A percentile compares a stretch with the other conserved stretches of the same genome.
phyloP scores from a whole-genome alignment of 2,113 vertebrate species.

The Lipophrys pholis region DNA sequence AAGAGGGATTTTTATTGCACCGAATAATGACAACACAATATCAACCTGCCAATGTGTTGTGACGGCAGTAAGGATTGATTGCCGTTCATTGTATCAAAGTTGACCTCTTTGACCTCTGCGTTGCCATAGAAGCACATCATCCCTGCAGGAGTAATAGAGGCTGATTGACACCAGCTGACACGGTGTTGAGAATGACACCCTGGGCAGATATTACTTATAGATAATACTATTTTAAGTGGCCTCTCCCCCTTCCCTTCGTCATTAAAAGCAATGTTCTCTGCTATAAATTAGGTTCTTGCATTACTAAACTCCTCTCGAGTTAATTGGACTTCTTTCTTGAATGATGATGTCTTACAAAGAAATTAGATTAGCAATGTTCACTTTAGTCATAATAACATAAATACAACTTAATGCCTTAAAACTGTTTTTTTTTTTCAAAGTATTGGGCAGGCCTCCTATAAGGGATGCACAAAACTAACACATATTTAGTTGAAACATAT shows the following conservation, averaged over 20 bases:
- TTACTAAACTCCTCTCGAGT: not conserved
- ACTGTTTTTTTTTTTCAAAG: too few species aligned
- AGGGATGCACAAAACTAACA: too few species aligned
- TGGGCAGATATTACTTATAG: slow-evolving; percentile 34
- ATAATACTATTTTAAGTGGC: slow-evolving; percentile 46
- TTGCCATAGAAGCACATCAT: slow-evolving; percentile 63
- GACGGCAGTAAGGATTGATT: slow-evolving; percentile 59
- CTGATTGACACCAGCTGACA: slow-evolving; percentile 58
- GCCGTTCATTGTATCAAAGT: slow-evolving; percentile 55
- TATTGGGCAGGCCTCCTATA: too few species aligned
- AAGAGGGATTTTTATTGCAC: slow-evolving; percentile 62
- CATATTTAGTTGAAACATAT: too few species aligned
- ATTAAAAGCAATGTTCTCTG: not conserved
- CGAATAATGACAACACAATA: slow-evolving; percentile 76
- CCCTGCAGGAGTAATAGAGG: slow-evolving; percentile 34
- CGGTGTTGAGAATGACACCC: slow-evolving; percentile 39
- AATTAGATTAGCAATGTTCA: too few species aligned
- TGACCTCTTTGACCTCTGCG: slow-evolving; percentile 67
- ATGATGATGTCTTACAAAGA: too few species aligned
- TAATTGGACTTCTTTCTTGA: too few species aligned
- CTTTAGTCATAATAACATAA: too few species aligned
- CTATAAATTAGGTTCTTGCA: not conserved
- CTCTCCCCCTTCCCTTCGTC: slow-evolving; percentile 8
- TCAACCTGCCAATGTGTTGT: slow-evolving; percentile 54
- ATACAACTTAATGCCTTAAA: too few species aligned